Evolutionary conservation across 2,797 vertebrate species (phyloP).

Genomic region (Stomatorhinus walkeri): DNA sequence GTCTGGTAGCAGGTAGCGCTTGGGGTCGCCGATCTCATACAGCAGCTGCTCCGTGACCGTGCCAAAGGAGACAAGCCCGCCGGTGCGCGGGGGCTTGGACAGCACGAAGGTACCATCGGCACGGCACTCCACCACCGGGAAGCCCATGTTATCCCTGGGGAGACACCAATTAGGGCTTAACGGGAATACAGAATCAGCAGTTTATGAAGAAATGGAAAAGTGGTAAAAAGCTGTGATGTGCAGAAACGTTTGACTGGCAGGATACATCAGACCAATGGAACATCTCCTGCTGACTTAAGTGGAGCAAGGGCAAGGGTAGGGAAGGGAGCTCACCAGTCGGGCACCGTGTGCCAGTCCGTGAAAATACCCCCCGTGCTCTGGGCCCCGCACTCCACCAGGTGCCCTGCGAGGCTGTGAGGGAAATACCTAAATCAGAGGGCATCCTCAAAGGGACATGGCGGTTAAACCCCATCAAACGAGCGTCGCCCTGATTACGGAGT

Average conservation of each 20-base stretch:
- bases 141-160: slow-evolving; percentile 74
- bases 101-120: slow-evolving; percentile 67
- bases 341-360: slow-evolving; percentile 73
- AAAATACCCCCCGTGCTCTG: slow-evolving; percentile 80
- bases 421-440: neutral
- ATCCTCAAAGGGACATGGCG: too few species aligned
- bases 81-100: slow-evolving; percentile 67
- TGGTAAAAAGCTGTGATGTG: neutral
- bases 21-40: slow-evolving; percentile 74
- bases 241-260: neutral
- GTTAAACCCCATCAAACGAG: neutral
- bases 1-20: slow-evolving; percentile 70
- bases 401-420: slow-evolving; percentile 66
- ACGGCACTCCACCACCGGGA: slow-evolving; percentile 70
- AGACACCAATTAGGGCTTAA: neutral
- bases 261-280: neutral
- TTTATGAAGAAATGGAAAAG: neutral
- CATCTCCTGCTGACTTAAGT: neutral
- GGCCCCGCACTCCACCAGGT: slow-evolving; percentile 77
- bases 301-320: neutral
- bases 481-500: neutral
- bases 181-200: neutral
- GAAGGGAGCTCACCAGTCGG: slow-evolving; percentile 64
- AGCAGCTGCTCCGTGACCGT: slow-evolving; percentile 75
- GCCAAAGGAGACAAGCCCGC: slow-evolving; percentile 71